Conservation (phyloP, 2,797 vertebrate genomes). For the Etheostoma perlongum region DNA sequence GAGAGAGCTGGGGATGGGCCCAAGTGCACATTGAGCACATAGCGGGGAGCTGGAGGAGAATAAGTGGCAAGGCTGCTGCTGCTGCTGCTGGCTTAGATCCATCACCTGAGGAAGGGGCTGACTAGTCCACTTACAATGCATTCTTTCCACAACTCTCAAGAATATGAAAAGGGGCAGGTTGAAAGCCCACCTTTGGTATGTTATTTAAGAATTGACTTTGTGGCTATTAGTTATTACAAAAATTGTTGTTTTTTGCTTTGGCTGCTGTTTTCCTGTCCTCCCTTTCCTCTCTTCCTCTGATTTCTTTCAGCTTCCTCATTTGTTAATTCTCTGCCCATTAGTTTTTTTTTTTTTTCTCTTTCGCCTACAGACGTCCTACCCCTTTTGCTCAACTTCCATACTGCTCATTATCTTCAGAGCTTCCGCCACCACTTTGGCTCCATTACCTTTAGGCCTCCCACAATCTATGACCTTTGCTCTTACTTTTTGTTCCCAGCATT, state of each 20-base stretch:
- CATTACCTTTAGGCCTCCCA: slow-evolving; percentile 51
- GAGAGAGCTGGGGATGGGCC: slow-evolving; percentile 56
- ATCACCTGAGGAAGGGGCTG: slow-evolving; percentile 50
- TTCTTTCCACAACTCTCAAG: slow-evolving; percentile 24
- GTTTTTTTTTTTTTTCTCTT: not conserved
- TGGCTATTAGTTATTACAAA: slow-evolving; percentile 7
- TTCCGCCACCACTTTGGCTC: slow-evolving; percentile 44
- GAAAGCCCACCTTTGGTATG: not conserved
- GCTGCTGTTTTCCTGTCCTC: not conserved
- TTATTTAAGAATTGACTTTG: not conserved
- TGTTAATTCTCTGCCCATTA: not conserved
- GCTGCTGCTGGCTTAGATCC: slow-evolving; percentile 56
- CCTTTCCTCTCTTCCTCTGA: not conserved
- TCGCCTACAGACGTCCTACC: slow-evolving; percentile 8
- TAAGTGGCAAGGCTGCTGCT: slow-evolving; percentile 34
- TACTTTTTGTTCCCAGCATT: slow-evolving; percentile 39
- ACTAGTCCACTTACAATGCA: slow-evolving; percentile 28
- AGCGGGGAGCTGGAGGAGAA: slow-evolving; percentile 50
- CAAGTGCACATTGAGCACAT: slow-evolving; percentile 64
- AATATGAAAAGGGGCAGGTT: slow-evolving; percentile 8
- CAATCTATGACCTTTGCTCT: slow-evolving; percentile 56
- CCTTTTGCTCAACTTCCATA: not conserved
- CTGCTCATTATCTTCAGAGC: slow-evolving; percentile 44
- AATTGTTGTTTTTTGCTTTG: not conserved
- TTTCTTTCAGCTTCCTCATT: not conserved